Percentiles rank a stretch among this genome's conserved stretches.
These are phyloP conservation scores for Hirtodrosophila confusa DNA, from an alignment of 2,888 invertebrate genomes.

Conservation along the genomic window DNA sequence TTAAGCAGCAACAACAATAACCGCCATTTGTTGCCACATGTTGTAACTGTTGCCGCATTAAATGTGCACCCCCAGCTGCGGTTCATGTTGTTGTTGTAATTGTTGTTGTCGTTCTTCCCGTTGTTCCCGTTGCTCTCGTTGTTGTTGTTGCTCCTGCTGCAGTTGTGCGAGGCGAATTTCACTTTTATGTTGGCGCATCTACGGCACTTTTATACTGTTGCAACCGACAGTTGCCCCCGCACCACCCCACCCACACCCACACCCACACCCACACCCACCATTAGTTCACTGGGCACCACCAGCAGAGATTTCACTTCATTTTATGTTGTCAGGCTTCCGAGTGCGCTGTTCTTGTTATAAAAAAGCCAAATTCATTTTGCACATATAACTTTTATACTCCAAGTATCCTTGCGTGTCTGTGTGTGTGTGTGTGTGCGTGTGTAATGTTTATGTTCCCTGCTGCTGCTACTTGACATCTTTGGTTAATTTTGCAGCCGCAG, in stretches of 20 bases:
- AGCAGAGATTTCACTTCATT: slow-evolving; percentile 78
- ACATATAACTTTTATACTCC: slow-evolving; percentile 70
- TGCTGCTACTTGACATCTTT: slow-evolving; percentile 60
- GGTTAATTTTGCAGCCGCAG: slow-evolving; percentile 70
- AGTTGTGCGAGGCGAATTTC: slow-evolving; percentile 59
- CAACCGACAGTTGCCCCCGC: slow-evolving; percentile 32
- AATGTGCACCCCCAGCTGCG: slow-evolving; percentile 58
- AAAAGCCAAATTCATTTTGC: slow-evolving; percentile 81
- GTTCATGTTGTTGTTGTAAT: slow-evolving; percentile 37
- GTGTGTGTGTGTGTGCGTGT: slow-evolving; percentile 13
- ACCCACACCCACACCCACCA: slow-evolving; percentile 19
- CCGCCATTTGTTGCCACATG: slow-evolving; percentile 74
- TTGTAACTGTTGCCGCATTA: slow-evolving; percentile 76
- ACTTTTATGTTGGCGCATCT: slow-evolving; percentile 71
- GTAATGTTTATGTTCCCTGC: slow-evolving; percentile 54
- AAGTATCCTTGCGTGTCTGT: not conserved
- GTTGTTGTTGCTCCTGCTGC: slow-evolving; percentile 20
- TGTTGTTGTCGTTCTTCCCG: slow-evolving; percentile 6
- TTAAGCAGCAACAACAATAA: slow-evolving; percentile 54
- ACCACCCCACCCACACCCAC: slow-evolving; percentile 1
- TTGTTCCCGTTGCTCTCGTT: slow-evolving; percentile 12
- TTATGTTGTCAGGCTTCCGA: slow-evolving; percentile 79
- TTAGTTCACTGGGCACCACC: slow-evolving; percentile 71
- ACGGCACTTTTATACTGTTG: slow-evolving; percentile 63
- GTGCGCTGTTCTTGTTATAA: slow-evolving; percentile 73